These are phyloP conservation scores for Nymphicus hollandicus DNA, from an alignment of 2,113 vertebrate genomes.

Conservation along the genomic window DNA sequence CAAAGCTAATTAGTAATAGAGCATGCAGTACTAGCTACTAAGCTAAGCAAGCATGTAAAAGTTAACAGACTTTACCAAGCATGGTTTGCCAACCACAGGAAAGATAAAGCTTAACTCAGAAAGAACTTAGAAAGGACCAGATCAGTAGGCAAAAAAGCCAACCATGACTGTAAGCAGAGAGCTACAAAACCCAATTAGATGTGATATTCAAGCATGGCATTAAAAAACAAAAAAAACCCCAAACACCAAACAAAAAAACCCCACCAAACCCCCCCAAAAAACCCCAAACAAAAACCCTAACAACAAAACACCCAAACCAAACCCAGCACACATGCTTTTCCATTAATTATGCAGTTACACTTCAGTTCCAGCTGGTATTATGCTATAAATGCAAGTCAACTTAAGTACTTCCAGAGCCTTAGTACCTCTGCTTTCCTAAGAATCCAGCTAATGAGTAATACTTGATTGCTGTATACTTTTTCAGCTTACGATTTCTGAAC, in stretches of 20 bases:
- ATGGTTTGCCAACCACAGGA: not conserved
- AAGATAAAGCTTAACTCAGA: not conserved
- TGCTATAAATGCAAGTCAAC: not conserved
- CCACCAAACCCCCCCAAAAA: no score
- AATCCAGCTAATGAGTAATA: not conserved
- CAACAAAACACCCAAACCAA: not conserved
- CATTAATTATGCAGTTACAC: not conserved
- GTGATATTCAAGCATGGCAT: not conserved
- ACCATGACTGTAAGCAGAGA: not conserved
- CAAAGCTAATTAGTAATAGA: not conserved
- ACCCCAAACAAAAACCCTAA: not conserved
- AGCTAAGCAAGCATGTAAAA: not conserved
- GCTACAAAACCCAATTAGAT: not conserved
- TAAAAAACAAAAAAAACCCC: no score
- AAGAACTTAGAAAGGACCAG: not conserved
- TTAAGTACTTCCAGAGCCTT: not conserved
- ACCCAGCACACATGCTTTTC: not conserved
- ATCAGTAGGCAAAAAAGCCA: not conserved
- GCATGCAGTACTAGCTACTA: not conserved
- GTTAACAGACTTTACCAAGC: not conserved
- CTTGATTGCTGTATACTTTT: not conserved
- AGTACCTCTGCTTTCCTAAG: not conserved
- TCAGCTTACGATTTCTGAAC: not conserved
- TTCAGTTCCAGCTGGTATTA: not conserved
- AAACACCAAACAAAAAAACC: no score